Evolutionary conservation across 2,888 invertebrate species (phyloP).

Genomic region (Drosophila testacea): DNA sequence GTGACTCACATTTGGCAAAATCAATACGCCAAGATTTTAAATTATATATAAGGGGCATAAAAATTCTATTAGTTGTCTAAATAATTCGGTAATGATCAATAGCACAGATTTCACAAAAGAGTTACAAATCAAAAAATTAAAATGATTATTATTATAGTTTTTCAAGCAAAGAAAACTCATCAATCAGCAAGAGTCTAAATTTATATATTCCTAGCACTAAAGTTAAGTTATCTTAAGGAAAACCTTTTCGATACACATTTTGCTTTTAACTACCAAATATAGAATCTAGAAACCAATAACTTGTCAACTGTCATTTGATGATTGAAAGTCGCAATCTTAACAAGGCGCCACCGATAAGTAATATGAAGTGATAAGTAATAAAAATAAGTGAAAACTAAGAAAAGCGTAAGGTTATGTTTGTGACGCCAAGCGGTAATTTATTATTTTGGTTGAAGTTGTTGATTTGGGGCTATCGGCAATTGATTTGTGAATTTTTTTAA

Average conservation of each 20-base stretch:
- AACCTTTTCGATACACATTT: background rate
- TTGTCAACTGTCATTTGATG: conserved; percentile 2
- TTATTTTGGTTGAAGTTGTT: conserved; percentile 2
- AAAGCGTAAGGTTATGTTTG: background rate
- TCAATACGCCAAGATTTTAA: too few relatives aligned
- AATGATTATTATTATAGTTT: too few relatives aligned
- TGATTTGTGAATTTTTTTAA: conserved; percentile 29
- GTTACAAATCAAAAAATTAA: too few relatives aligned
- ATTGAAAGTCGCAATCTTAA: conserved; percentile 10
- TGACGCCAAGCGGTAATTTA: conserved; percentile 4
- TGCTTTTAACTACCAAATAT: background rate
- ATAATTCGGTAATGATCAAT: too few relatives aligned
- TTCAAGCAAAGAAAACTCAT: too few relatives aligned
- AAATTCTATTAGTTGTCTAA: too few relatives aligned
- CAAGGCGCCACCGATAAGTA: conserved; percentile 14
- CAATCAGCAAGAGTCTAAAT: too few relatives aligned
- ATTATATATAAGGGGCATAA: too few relatives aligned
- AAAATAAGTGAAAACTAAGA: background rate
- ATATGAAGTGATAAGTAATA: conserved; percentile 2
- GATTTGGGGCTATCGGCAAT: background rate
- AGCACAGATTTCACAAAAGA: too few relatives aligned
- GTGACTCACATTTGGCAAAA: too few relatives aligned
- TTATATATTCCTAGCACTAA: too few relatives aligned
- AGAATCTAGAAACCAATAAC: conserved; percentile 5
- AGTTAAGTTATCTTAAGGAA: background rate